Percentiles rank a stretch among this genome's conserved stretches.
phyloP scores from a whole-genome alignment of 2,888 invertebrate genomes.

The Cenopis cana region DNA sequence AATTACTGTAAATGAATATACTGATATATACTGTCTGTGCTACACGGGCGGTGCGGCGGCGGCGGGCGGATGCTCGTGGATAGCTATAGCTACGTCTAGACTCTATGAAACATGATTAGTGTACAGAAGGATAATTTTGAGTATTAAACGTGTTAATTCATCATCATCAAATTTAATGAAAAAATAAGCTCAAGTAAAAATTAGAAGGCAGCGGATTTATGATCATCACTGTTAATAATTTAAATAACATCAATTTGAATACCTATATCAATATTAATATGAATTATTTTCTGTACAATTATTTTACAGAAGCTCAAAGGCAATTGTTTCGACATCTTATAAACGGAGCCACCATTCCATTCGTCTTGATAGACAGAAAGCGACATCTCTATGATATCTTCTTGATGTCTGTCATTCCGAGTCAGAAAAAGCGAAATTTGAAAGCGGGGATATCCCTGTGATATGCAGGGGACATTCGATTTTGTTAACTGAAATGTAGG shows the following conservation, averaged over 20 bases:
- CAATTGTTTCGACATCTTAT: neutral
- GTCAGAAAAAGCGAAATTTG: neutral
- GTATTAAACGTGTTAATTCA: neutral
- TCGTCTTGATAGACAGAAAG: neutral
- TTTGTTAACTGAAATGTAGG: too few relatives aligned
- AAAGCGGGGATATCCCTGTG: neutral
- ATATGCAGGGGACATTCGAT: too few relatives aligned
- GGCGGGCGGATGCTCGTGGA: neutral
- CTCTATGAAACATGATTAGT: neutral
- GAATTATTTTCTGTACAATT: neutral
- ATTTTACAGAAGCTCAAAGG: neutral
- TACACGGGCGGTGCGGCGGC: neutral
- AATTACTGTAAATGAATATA: constrained; percentile 35
- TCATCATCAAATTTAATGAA: neutral
- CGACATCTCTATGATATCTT: neutral
- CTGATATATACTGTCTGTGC: constrained; percentile 19
- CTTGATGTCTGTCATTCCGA: neutral
- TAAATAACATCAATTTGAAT: too few relatives aligned
- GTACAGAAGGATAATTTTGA: neutral
- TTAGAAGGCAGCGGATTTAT: neutral
- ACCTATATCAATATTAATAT: too few relatives aligned
- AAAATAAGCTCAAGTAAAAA: neutral
- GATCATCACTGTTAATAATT: neutral
- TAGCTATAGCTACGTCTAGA: neutral
- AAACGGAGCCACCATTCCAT: neutral